Percentiles rank a stretch among this genome's conserved stretches.
Conservation (phyloP, 2,113 vertebrate species). For the Lampris incognitus region DNA sequence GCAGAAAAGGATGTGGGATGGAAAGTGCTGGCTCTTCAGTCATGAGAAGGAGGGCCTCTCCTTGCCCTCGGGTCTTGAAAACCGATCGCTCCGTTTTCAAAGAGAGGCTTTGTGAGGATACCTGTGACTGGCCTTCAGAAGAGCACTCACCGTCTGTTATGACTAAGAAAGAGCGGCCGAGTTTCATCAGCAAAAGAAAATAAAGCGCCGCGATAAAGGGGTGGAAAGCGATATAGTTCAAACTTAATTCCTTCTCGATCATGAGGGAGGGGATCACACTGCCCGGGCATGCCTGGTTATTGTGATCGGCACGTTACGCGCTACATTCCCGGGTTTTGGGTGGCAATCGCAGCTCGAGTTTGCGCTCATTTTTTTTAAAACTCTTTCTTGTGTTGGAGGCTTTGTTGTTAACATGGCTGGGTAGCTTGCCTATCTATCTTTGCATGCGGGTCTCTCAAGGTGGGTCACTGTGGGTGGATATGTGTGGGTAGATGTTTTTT, state of each 20-base stretch:
- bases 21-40: slow-evolving; percentile 48
- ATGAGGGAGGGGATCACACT: slow-evolving; percentile 59
- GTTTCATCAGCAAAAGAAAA: slow-evolving; percentile 75
- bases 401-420: slow-evolving; percentile 63
- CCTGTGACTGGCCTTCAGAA: slow-evolving; percentile 62
- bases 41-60: slow-evolving; percentile 60
- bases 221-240: slow-evolving; percentile 49
- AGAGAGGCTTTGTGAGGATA: slow-evolving; percentile 71
- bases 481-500: slow-evolving; percentile 66
- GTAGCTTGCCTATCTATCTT: slow-evolving; percentile 56
- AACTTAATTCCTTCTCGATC: slow-evolving; percentile 63
- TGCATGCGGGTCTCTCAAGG: slow-evolving; percentile 58
- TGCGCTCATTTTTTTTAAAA: slow-evolving; percentile 56
- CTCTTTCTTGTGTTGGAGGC: slow-evolving; percentile 56
- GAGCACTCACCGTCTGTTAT: slow-evolving; percentile 72
- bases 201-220: slow-evolving; percentile 62
- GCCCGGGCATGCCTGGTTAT: slow-evolving; percentile 57
- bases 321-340: slow-evolving; percentile 63
- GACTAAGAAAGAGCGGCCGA: slow-evolving; percentile 65
- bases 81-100: slow-evolving; percentile 65
- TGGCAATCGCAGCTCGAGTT: slow-evolving; percentile 53
- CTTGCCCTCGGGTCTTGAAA: slow-evolving; percentile 76
- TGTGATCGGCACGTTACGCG: slow-evolving; percentile 53
- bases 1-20: slow-evolving; percentile 43
- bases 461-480: slow-evolving; percentile 51